phyloP scores from a whole-genome alignment of 2,797 vertebrate species.

The Myotis planiceps region DNA sequence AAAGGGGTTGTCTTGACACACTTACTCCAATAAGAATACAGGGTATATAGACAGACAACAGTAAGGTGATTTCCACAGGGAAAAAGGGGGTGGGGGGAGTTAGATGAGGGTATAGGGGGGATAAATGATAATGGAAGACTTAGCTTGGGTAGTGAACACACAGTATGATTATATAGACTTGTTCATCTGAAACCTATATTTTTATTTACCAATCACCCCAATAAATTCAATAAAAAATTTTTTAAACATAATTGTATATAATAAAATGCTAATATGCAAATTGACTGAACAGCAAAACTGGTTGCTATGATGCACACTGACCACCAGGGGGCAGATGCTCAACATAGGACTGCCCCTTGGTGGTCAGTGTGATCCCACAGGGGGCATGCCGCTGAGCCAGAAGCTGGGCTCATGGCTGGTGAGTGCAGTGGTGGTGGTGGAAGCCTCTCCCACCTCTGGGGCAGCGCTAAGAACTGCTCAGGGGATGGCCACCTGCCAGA shows the following conservation, averaged over 20 bases:
- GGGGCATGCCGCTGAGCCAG: too few species aligned
- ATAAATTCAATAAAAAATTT: not conserved
- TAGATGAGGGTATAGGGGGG: not conserved
- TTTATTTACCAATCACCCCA: not conserved
- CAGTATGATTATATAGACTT: not conserved
- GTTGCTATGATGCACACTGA: too few species aligned
- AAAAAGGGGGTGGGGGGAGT: not conserved
- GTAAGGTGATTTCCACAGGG: not conserved
- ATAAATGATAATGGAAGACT: not conserved
- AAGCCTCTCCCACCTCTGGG: too few species aligned
- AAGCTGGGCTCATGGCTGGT: too few species aligned
- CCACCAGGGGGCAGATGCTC: too few species aligned
- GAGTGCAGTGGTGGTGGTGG: too few species aligned
- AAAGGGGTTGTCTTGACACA: not conserved
- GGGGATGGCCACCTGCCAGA: too few species aligned
- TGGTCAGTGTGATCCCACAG: too few species aligned
- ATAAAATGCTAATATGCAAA: too few species aligned
- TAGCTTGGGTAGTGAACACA: not conserved
- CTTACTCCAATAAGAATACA: not conserved
- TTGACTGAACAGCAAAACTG: too few species aligned
- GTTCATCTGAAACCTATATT: not conserved
- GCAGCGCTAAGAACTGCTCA: too few species aligned
- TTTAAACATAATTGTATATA: not conserved
- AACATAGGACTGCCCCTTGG: too few species aligned
- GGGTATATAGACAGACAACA: not conserved